Base-by-base conservation (phyloP, 2,888 invertebrate genomes). In the Tenthredo amoena region DNA sequence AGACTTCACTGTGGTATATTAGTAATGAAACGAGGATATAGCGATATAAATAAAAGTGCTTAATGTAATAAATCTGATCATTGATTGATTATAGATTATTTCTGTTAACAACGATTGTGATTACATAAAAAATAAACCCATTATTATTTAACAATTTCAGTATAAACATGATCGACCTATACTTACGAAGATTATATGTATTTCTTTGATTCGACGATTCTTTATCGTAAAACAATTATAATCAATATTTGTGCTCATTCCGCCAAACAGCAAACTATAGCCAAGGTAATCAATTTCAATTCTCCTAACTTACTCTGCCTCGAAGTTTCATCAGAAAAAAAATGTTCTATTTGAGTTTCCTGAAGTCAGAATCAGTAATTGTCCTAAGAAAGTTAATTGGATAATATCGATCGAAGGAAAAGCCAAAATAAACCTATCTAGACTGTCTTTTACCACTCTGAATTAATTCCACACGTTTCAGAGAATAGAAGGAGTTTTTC, bases 21-120 rank as follows among this genome's bases (percentile, higher is more conserved):
- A 74, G 40, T 74, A 21, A 74, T 43, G 15, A 74, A 34, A 50
- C 77, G 55, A 50, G 55, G 26, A 77, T 50, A 50, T 77, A 77
- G 50, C 47, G 55, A 50, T 77, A 55, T 55, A n/a, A 50, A 77
- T 77, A 55, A 50, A 74, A 74, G 43, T 74, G 43, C 72, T 43
- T 74, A 43, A 74, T 43, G 72, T 74, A 74, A 43, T 40, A 55
- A 65, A 86, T 68, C 76, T 37, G 55, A 26, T 58, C 47, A 68
- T 71, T 84, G 72, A 83, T 34, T 79, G 43, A 40, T 83, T 68
- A 15, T 65, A 72, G n/a, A 12, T 84, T 62, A 43, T 74, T 72
- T 77, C 72, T 40, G 76, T 84, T 58, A 72, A 76, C 77, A 37
- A 77, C 40, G 76, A 76, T 84, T 76, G 76, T 84, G 62, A 84